Evolutionary conservation across 2,888 invertebrate species (phyloP), one percentile per base, ranked within the genome.

Genomic region (Mamestra brassicae): DNA sequence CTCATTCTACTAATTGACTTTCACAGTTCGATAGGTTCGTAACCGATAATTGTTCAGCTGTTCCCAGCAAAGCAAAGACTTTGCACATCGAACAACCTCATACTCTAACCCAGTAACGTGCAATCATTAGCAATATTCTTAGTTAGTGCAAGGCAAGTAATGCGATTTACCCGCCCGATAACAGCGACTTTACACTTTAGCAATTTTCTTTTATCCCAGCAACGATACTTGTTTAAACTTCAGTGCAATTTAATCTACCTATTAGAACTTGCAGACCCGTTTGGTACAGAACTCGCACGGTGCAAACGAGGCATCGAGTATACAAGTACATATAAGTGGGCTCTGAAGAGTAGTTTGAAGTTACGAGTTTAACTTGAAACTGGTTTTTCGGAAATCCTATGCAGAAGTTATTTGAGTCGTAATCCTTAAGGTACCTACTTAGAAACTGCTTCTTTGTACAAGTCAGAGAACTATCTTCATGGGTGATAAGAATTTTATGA

Each of bases 171-270:
- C 26, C 47, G 52, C 57, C n/a, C 10, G 62, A n/a, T 63, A 80
- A 34, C 42, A 63, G 57, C 1, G 63, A 80, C 67, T 73, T 80
- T 81, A 54, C 68, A 64, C 76, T 71, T 62, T 36, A 64, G 57
- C 57, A 61, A 61, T 81, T 81, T 69, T 57, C 64, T 80, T 72
- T 70, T 70, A 79, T 58, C 58, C 17, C 1, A 47, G 47, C 17
- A 42, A 54, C 55, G 57, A 65, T 65, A 38, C 71, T 76, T 61
- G 50, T 81, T 81, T 81, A 62, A 77, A 69, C 82, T 71, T 55
- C 64, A 68, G 67, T 64, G 71, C 68, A 72, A 81, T 69, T 71
- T 68, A 58, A 81, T 76, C 45, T 65, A 68, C 57, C 57, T 71
- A 61, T 71, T 68, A 71, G 58, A 76, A 76, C 45, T 76, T 65